phyloP scores from a whole-genome alignment of 2,888 invertebrate genomes.

The Pherbina coryleti region DNA sequence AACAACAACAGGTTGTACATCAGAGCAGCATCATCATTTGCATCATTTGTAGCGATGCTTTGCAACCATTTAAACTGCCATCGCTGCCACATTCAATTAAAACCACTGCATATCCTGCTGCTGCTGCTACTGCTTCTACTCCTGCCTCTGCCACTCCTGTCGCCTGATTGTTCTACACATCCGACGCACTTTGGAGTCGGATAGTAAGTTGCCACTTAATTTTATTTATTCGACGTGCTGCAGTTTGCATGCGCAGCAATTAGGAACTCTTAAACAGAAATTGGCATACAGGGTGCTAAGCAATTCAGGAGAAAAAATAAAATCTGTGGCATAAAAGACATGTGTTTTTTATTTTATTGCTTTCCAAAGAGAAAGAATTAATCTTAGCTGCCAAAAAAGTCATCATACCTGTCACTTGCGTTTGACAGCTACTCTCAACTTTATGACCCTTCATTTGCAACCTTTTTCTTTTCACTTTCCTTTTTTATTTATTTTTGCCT shows the following conservation, averaged over 20 bases:
- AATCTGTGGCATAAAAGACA: too few species aligned
- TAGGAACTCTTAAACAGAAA: background rate
- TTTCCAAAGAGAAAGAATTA: background rate
- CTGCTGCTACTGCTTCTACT: constrained; percentile 43
- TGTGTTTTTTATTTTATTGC: too few species aligned
- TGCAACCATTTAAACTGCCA: constrained; percentile 15
- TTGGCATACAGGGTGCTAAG: constrained; percentile 1
- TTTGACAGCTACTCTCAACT: background rate
- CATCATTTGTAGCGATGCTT: constrained; percentile 7
- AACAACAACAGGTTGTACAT: constrained; percentile 2
- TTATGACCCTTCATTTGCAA: background rate
- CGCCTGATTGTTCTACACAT: constrained; percentile 2
- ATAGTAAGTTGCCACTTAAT: constrained; percentile 56
- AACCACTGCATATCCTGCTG: constrained; percentile 64
- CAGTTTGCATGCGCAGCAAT: constrained; percentile 26
- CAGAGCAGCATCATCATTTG: constrained; percentile 7
- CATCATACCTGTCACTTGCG: constrained; percentile 15
- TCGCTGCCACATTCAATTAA: constrained; percentile 62
- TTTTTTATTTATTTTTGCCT: background rate
- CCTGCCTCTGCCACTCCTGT: constrained; percentile 40
- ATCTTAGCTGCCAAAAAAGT: constrained; percentile 3
- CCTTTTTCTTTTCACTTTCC: background rate
- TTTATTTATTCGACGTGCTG: constrained; percentile 61
- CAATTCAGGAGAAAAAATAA: background rate
- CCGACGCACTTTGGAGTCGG: constrained; percentile 6